Evolutionary conservation across 2,797 vertebrate species (phyloP), one percentile per base, ranked within the genome.

Genomic region (Florisuga fusca): DNA sequence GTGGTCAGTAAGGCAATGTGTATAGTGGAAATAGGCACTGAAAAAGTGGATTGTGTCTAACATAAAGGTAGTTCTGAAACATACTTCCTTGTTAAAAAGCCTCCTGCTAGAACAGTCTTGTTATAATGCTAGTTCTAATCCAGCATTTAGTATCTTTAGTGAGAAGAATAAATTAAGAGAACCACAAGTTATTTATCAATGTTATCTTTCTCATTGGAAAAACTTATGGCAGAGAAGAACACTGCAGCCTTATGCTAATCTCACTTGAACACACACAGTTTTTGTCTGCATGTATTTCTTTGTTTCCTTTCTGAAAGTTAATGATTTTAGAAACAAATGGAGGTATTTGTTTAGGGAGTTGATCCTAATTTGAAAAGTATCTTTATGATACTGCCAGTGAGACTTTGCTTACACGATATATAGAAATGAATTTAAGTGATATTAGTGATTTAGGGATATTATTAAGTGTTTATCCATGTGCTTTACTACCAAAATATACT

Each of bases 241-340:
- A 87, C 38, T 36, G 55, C 22, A 63, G 14, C 33, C 41, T 81
- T 55, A 66, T 61, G 31, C 22, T 75, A 48, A 43, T 72, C 3
- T 78, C 38, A 31, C 23, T 86, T 87, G 77, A 89, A 76, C 33
- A 81, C 23, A 33, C 38, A 50, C 68, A 58, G 7, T 82, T 91
- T 23, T 90, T 46, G 17, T 50, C 77, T 61, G 18, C 3, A 1
- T 16, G 63, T 48, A n/a, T 66, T 93, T 93, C 59, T 92, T 55
- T 3, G 54, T 51, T 84, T 82, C n/a, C n/a, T 80, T 51, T 85
- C 33, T 74, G 63, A 87, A 87, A 75, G 36, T 25, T 51, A 55
- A 29, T 82, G 41, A 84, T 87, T 93, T 86, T 83, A 79, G 76
- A 87, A 91, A 86, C 57, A 87, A 85, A 86, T 88, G 31, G 43